Base-by-base conservation (phyloP, 2,113 vertebrate species). In the Ivindomyrus marchei region DNA sequence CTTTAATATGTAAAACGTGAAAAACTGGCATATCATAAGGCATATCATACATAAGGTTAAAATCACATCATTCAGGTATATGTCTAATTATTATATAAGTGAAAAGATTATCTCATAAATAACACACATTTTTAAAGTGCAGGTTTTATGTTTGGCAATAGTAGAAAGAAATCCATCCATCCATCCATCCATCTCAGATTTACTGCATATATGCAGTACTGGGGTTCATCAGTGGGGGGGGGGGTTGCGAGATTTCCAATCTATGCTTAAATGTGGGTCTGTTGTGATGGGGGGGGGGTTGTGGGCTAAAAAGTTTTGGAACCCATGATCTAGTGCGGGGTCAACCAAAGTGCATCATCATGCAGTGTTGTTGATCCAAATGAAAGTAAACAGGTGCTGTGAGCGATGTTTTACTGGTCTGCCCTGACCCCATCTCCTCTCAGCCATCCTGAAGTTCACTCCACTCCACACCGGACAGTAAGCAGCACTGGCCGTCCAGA, bases 321-420 rank as follows among this genome's bases (percentile, higher is more conserved):
- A 66, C n/a, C n/a, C n/a, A 66, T 27, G 24, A 27, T 66, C n/a
- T 66, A 66, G 58, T 66, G 27, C n/a, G 27, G 58, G 21, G 58
- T 50, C 86, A 42, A 53, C 21, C 19, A 56, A 17, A 42, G 87
- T 56, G 19, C 19, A 62, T 62, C 42, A 24, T 53, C 52, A 66
- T 45, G 21, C 36, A 58, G 36, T 15, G 11, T 39, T 7, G 10
- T 39, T 56, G 36, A 21, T 66, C 53, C 42, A 46, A 62, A 88
- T 88, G 58, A 74, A n/a, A 88, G 47, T 36, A n/a, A 88, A 39
- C 88, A 88, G 88, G 39, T 49, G 45, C 42, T 62, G 36, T 88
- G 85, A 49, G 46, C 47, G 2, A 87, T 36, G 85, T 47, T 53
- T 27, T 47, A 19, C n/a, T 3, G 17, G 10, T 87, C 11, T 15